Conservation (phyloP, 2,797 vertebrate genomes). For the Mus caroli region DNA sequence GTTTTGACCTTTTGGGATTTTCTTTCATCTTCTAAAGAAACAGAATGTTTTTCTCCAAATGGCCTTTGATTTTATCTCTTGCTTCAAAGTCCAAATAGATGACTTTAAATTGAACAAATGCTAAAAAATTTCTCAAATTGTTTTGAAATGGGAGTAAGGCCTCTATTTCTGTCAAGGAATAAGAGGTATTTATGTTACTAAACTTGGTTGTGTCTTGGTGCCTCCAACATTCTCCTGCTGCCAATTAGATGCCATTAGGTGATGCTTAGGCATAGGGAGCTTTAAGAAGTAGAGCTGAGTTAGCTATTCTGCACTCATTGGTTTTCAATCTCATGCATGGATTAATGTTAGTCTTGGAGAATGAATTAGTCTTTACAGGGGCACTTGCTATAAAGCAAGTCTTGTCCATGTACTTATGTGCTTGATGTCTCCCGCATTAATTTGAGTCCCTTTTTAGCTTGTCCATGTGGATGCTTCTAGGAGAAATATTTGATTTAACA, state of each 20-base stretch:
- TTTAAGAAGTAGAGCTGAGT: background rate
- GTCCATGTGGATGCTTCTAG: background rate
- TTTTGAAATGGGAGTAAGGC: background rate
- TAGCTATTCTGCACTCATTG: no score
- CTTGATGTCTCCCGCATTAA: background rate
- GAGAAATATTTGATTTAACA: background rate
- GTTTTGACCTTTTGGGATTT: conserved; percentile 16
- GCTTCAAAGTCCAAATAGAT: background rate
- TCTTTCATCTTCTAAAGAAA: background rate
- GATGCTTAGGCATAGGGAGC: background rate
- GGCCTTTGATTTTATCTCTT: background rate
- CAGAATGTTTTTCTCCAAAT: background rate
- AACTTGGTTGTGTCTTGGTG: background rate
- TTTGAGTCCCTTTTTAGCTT: background rate
- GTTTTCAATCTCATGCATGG: background rate
- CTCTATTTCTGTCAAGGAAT: background rate
- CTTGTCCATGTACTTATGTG: background rate
- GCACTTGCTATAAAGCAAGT: background rate
- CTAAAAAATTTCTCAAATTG: background rate
- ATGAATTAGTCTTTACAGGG: no score
- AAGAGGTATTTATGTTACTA: background rate
- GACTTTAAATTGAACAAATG: background rate
- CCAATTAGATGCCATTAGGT: background rate
- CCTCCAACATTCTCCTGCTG: no score
- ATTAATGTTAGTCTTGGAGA: background rate